Base-by-base conservation (phyloP, 2,888 invertebrate species). In the Polylopha cassiicola region DNA sequence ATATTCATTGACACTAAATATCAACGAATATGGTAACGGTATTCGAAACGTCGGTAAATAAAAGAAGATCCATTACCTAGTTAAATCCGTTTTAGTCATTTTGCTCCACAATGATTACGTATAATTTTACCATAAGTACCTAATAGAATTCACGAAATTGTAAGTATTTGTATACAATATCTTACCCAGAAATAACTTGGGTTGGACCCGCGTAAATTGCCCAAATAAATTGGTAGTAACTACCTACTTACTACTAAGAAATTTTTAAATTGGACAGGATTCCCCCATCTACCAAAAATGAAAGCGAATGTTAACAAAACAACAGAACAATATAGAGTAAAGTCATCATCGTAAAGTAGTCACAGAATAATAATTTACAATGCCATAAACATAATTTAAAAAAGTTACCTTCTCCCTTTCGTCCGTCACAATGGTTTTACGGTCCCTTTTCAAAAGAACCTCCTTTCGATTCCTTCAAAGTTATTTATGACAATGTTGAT, bases 401-500 rank as follows among this genome's bases (percentile, higher is more conserved):
- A 33, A 37, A 31, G 37, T 46, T 47, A 20, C 23, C 29, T 44
- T 58, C 51, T 58, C 48, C 46, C 50, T 61, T 58, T 61, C 49
- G 46, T 49, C 46, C 39, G 21, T 46, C 45, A 51, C 54, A 57
- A 53, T 48, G 47, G 46, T 45, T 43, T 51, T 50, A 41, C 44
- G 31, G 23, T 39, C 21, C 43, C 55, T 55, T 56, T 53, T 53
- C 43, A 43, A 45, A 49, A 55, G 58, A 50, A 44, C 39, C 55
- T 47, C 43, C 43, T 46, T 47, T 42, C 49, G 46, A 51, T 54
- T 56, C 57, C 48, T 56, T 60, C 55, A 37, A 46, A 51, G 53
- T 63, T 64, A 62, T 72, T 72, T 70, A 72, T 64, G 58, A 56
- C 55, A 41, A 49, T 58, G 58, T 54, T 59, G 62, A 63, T 60